These are phyloP conservation scores for Ranitomeya variabilis DNA, from an alignment of 2,113 vertebrate genomes.

Conservation along the genomic window DNA sequence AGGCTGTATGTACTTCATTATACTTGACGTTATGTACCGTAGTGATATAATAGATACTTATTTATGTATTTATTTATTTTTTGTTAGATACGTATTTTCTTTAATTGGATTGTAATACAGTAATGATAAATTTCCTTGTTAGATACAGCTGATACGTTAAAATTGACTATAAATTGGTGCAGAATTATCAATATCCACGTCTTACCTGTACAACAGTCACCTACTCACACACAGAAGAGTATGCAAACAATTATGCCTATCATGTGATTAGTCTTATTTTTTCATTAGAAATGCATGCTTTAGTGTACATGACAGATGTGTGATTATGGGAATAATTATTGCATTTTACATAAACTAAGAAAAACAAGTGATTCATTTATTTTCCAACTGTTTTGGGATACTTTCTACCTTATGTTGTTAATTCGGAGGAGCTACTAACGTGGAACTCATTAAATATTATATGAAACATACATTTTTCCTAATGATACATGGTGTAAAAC, in stretches of 20 bases:
- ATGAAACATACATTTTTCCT: conserved; percentile 3
- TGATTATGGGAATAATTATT: conserved; percentile 40
- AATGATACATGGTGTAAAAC: not conserved
- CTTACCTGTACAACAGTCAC: not conserved
- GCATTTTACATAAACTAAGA: conserved; percentile 18
- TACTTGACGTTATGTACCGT: not conserved
- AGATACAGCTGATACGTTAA: not conserved
- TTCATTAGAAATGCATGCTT: conserved; percentile 1
- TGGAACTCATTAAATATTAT: not conserved
- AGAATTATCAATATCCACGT: not conserved
- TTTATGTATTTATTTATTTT: not conserved
- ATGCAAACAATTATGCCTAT: not conserved
- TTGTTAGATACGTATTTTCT: not conserved
- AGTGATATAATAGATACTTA: not conserved
- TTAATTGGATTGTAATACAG: not conserved
- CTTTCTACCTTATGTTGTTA: conserved; percentile 8
- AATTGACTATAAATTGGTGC: not conserved
- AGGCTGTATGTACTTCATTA: not conserved
- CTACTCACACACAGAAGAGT: not conserved
- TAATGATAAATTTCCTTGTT: no score
- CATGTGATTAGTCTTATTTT: not conserved
- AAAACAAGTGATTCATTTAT: conserved; percentile 36
- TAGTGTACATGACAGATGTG: conserved; percentile 29
- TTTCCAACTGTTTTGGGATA: conserved; percentile 22
- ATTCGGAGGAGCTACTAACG: conserved; percentile 3